Evolutionary conservation across 1,140 invertebrate species (phyloP).

Genomic region (Aleiodes sp.): DNA sequence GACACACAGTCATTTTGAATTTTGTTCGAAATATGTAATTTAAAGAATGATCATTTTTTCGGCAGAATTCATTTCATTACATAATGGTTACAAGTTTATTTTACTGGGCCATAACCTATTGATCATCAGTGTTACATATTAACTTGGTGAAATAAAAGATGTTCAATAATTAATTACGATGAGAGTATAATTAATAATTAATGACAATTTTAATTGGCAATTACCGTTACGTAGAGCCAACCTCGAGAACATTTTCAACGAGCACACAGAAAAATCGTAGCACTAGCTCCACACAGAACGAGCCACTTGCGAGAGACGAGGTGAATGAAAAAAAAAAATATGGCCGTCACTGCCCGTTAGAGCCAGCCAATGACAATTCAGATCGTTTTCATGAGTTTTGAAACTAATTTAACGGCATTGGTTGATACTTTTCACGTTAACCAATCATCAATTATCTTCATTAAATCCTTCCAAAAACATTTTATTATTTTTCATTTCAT

Average conservation of each 20-base stretch:
- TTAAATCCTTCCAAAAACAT: neutral
- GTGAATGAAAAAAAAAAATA: neutral
- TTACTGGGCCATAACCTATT: neutral
- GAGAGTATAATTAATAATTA: neutral
- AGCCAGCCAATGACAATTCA: neutral
- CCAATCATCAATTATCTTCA: neutral
- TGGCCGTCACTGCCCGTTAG: neutral
- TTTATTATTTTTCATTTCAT: neutral
- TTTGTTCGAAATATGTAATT: no score
- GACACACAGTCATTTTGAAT: no score
- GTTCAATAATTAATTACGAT: neutral
- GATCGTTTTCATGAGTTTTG: neutral
- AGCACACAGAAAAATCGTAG: neutral
- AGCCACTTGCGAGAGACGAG: constrained; percentile 5
- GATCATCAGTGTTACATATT: neutral
- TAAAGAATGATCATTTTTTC: no score
- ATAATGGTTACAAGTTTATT: constrained; percentile 28
- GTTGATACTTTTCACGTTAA: neutral
- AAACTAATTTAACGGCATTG: neutral
- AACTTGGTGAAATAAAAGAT: neutral
- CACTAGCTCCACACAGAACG: neutral
- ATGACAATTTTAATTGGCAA: constrained; percentile 9
- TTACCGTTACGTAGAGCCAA: constrained; percentile 39
- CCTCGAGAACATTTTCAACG: constrained; percentile 37
- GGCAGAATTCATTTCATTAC: constrained; percentile 27